Evolutionary conservation across 2,888 invertebrate species (phyloP), one percentile per base, ranked within the genome.

Genomic region (Catocala sponsa): DNA sequence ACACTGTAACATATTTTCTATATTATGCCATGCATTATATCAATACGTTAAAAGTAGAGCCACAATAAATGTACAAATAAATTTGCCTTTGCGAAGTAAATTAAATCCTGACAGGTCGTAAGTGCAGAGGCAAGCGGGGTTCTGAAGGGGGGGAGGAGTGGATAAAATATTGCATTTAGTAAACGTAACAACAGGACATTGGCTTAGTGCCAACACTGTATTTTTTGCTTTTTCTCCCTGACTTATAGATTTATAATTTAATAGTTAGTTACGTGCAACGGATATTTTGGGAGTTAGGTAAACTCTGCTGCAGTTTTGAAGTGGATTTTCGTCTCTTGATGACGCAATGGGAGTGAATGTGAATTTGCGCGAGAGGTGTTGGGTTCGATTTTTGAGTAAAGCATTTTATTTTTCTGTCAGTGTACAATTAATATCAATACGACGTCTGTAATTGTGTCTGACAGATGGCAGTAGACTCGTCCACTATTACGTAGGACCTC

Each of bases 151-250:
- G 50, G 53, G 12, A 55, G 25, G 41, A 43, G 5, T 12, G 11
- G 56, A 72, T 76, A 78, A 81, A 76, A 80, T 80, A 81, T 77
- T 59, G 82, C 70, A 66, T 74, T 70, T 72, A 68, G 74, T 71
- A 70, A 68, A 76, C 56, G 65, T 67, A 75, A 68, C 71, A 72
- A 79, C 76, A 76, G 76, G 57, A 59, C 53, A 53, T 50, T 81
- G 82, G 80, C 77, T 32, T 46, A 33, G 49, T 44, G 72, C 79
- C 77, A 76, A 73, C 64, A 63, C 55, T 52, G 65, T 63, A 66
- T 68, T 82, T 69, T 76, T 73, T 73, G 65, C 65, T 67, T 53
- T n/a, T 38, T 74, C 44, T 74, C 68, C 63, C 55, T 72, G 65
- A 67, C 70, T 70, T 74, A 72, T 72, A 65, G 75, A 77, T 76